Evolutionary conservation across 2,888 invertebrate genomes (phyloP).

Genomic region (Poecilobothrus nobilitatus): DNA sequence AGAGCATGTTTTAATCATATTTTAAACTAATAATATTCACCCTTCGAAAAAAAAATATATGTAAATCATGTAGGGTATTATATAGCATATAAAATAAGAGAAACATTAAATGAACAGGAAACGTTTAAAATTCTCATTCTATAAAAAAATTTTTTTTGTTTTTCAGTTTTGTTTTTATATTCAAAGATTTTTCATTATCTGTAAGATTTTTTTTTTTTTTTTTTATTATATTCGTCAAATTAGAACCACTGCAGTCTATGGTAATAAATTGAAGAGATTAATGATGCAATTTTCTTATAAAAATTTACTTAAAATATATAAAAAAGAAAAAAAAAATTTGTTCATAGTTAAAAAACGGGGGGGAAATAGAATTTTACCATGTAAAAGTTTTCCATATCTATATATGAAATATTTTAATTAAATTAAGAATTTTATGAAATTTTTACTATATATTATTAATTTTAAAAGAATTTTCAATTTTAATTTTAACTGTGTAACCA

Average conservation of each 20-base stretch:
- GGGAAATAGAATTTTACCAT: not conserved
- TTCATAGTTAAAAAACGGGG: not conserved
- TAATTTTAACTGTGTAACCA: no score
- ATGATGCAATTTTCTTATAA: not conserved
- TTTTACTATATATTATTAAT: no score
- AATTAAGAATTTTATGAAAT: not conserved
- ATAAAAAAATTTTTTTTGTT: not conserved
- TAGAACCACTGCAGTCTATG: not conserved
- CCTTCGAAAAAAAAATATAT: not conserved
- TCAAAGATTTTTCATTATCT: not conserved
- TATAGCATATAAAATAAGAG: not conserved
- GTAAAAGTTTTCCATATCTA: not conserved
- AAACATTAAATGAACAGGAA: not conserved
- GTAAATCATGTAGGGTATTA: no score
- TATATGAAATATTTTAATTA: not conserved
- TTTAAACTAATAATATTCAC: not conserved
- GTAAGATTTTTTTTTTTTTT: not conserved
- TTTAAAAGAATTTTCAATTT: no score
- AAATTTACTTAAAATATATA: not conserved
- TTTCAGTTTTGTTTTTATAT: not conserved
- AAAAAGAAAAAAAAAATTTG: no score
- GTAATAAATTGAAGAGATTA: conserved; percentile 4
- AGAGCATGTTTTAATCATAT: no score
- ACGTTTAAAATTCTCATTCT: not conserved
- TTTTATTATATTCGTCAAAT: not conserved